Percentiles rank a stretch among this genome's conserved stretches.
Evolutionary conservation across 2,888 invertebrate species (phyloP).

Genomic region (Pardosa pseudoannulata): DNA sequence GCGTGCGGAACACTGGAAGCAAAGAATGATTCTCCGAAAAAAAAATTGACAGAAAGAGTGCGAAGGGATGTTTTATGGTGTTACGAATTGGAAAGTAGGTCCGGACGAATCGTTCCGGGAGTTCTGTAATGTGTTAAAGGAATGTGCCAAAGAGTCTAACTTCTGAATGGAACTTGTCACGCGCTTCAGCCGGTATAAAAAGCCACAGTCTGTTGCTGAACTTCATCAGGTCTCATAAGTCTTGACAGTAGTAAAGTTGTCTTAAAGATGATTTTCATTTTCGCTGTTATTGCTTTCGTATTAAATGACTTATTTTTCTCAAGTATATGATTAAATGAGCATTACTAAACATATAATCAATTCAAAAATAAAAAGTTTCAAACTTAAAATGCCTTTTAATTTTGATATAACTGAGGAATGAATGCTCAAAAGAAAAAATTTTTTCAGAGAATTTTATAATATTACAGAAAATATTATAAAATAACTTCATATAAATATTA

Average conservation of each 20-base stretch:
- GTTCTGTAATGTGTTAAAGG: slow-evolving; percentile 17
- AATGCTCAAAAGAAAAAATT: no score
- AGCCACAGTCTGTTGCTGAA: neutral
- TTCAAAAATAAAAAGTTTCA: no score
- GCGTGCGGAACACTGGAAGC: neutral
- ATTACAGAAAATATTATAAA: no score
- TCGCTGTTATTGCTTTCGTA: neutral
- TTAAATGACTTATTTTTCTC: no score
- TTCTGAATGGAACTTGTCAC: slow-evolving; percentile 18
- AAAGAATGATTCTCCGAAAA: neutral
- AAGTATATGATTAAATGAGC: no score
- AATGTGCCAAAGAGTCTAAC: neutral
- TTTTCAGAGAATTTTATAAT: no score
- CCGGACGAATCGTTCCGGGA: slow-evolving; percentile 26
- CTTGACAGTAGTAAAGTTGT: no score
- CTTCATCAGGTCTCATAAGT: neutral
- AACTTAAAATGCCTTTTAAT: no score
- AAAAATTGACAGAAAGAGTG: slow-evolving; percentile 5
- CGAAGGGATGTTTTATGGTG: neutral
- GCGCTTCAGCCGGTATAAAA: slow-evolving; percentile 32
- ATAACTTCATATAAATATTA: no score
- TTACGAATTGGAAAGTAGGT: slow-evolving; percentile 21
- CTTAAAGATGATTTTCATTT: neutral
- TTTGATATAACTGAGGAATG: no score
- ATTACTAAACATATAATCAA: no score